Evolutionary conservation across 2,888 invertebrate genomes (phyloP), one percentile per base, ranked within the genome.

Genomic region (Drosophila infuscata): DNA sequence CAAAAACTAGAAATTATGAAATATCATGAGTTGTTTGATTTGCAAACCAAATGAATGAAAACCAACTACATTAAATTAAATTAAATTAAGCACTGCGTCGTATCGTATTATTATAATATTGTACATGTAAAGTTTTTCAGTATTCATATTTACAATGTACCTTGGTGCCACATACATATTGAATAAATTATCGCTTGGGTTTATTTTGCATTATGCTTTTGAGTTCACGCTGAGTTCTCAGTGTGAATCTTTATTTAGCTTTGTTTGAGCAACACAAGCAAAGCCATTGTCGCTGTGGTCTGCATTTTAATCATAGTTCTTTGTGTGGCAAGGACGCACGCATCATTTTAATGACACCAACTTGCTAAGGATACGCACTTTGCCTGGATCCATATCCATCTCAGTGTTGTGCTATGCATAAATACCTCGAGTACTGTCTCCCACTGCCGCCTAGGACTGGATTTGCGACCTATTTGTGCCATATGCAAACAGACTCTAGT

Each of bases 241-340:
- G 43, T 33, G 32, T 20, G 65, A 36, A 60, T 66, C 63, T 62
- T 78, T 68, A 61, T 74, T 59, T 48, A 54, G 58, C 63, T 48
- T 66, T 65, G 60, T 58, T 71, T 63, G 46, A 64, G 56, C 64
- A 58, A 52, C 63, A 51, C 29, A 66, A 65, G 61, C 66, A 62
- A 57, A 51, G 59, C 48, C 78, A 61, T 78, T 70, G 81, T 76
- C 52, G 64, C 30, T 77, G 69, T 66, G 70, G 69, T 62, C 75
- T 81, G 83, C 73, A 83, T 82, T 80, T 83, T 80, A 83, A 83
- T 83, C 83, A 75, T 72, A 66, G 54, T 72, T 71, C 67, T 81
- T 77, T 74, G 58, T 65, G 38, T 20, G n/a, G 58, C 66, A 46
- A 71, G 70, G 52, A 74, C 61, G 63, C 74, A 60, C 64, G 67